These are phyloP conservation scores for Troides oblongomaculatus DNA, from an alignment of 2,888 invertebrate genomes.

Conservation along the genomic window DNA sequence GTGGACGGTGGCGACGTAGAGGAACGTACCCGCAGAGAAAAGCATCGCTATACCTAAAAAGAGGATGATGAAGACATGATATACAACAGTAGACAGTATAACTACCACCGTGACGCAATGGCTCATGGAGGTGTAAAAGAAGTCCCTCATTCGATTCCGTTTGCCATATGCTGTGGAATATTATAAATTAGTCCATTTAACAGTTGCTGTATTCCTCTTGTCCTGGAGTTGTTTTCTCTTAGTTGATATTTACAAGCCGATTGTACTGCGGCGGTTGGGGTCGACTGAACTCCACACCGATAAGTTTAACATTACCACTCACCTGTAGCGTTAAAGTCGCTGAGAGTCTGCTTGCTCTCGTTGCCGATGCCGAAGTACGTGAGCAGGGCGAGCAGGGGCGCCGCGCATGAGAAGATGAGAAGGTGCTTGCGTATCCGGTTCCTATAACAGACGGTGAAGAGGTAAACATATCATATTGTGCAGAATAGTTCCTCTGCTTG, in stretches of 20 bases:
- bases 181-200: too few species aligned
- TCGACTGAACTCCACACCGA: too few species aligned
- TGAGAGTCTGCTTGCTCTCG: conserved; percentile 94
- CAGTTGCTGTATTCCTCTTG: too few species aligned
- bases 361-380: conserved; percentile 97
- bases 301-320: conserved; percentile 29
- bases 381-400: conserved; percentile 92
- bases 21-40: conserved; percentile 98
- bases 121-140: too few species aligned
- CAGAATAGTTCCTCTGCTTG: too few species aligned
- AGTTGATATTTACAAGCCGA: too few species aligned
- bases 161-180: too few species aligned
- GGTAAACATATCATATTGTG: neutral
- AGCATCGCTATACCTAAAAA: conserved; percentile 93
- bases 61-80: neutral
- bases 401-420: conserved; percentile 94
- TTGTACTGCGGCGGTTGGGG: too few species aligned
- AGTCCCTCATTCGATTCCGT: too few species aligned
- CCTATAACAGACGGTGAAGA: conserved; percentile 47
- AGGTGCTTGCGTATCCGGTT: conserved; percentile 93
- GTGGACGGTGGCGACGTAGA: conserved; percentile 99
- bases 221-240: too few species aligned
- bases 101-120: too few species aligned
- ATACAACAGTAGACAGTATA: too few species aligned
- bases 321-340: conserved; percentile 95